A percentile compares a stretch with the other conserved stretches of the same genome.
phyloP scores from a whole-genome alignment of 2,797 vertebrate species.

The Phoebastria nigripes region DNA sequence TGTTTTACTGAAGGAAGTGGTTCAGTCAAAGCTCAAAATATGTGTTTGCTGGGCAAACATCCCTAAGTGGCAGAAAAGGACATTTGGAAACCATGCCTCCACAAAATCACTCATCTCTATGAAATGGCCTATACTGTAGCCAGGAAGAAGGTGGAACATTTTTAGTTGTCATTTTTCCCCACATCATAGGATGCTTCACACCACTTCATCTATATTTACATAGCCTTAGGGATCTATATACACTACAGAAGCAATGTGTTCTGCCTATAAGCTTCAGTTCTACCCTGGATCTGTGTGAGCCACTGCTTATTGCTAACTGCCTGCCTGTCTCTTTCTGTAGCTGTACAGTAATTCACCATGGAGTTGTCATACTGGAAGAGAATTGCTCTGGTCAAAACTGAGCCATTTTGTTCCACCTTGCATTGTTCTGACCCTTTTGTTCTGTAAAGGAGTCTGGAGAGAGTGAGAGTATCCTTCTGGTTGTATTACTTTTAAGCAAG shows the following conservation, averaged over 20 bases:
- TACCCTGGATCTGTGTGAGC: neutral
- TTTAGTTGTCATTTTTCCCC: neutral
- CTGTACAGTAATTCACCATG: neutral
- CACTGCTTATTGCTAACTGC: neutral
- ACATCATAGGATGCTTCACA: neutral
- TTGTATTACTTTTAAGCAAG: neutral
- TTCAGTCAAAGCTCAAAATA: neutral
- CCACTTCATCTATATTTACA: neutral
- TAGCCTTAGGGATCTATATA: neutral
- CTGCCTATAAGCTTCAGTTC: neutral
- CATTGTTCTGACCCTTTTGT: neutral
- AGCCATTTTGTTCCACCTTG: neutral
- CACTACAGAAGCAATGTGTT: neutral
- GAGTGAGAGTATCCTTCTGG: neutral
- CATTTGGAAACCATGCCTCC: neutral
- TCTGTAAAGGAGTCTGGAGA: neutral
- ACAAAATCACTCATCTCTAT: neutral
- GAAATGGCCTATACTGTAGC: neutral
- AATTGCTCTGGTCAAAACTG: neutral
- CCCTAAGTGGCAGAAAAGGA: neutral
- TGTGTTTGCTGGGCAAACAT: neutral
- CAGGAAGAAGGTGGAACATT: neutral
- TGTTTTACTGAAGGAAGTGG: neutral
- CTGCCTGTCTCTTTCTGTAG: neutral
- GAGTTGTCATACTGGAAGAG: neutral